Conservation (phyloP, 2,113 vertebrate species). For the Acinonyx jubatus region DNA sequence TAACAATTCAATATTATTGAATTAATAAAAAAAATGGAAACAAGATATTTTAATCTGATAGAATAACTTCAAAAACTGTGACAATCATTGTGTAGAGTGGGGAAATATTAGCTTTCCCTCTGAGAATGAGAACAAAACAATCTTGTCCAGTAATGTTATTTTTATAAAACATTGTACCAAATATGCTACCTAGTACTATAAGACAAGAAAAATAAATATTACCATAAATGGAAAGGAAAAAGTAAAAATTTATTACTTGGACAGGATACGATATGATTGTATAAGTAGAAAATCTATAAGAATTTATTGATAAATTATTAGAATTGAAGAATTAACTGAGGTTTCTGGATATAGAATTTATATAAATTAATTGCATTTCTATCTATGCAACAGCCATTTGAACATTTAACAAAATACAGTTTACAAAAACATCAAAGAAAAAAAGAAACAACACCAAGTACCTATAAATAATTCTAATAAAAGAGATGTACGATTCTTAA, state of each 20-base stretch:
- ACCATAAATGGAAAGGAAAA: neutral
- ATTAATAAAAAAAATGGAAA: neutral
- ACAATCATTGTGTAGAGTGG: neutral
- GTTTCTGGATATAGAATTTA: neutral
- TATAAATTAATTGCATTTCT: neutral
- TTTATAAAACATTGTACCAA: neutral
- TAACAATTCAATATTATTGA: neutral
- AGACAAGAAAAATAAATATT: neutral
- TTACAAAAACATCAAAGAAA: neutral
- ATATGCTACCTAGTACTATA: neutral
- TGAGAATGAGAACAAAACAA: neutral
- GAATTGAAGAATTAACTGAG: neutral
- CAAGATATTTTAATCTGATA: neutral
- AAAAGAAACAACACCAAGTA: neutral
- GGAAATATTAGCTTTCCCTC: neutral
- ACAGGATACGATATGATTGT: neutral
- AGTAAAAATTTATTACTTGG: neutral
- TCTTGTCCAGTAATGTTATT: neutral
- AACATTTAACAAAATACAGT: neutral
- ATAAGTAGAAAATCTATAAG: neutral
- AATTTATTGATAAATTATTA: neutral
- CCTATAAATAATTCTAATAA: neutral
- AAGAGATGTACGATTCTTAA: neutral
- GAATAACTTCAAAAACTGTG: neutral
- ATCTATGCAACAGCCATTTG: neutral